Evolutionary conservation across 2,888 invertebrate genomes (phyloP), one percentile per base, ranked within the genome.

Genomic region (Ganaspis brasiliensis): DNA sequence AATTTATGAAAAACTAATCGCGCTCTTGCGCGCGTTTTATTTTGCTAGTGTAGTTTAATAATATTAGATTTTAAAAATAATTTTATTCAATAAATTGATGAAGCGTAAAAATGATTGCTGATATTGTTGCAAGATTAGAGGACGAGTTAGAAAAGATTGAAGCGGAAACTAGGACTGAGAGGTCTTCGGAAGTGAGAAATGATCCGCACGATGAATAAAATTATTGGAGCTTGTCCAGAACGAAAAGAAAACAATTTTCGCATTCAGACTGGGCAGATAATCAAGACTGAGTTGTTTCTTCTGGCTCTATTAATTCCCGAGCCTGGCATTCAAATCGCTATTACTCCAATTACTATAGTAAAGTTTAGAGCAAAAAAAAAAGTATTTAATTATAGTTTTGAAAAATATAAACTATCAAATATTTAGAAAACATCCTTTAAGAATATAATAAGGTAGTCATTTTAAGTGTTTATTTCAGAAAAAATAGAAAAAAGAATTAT

Each of bases 221-320:
- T 89, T 88, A 89, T 85, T 88, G 87, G 87, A 89, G 89, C 87
- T 87, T 88, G 85, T 85, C 89, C 82, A 80, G 82, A 72, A 59
- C 37, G 63, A 71, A 73, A 79, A 63, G 75, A 63, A 63, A 45
- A 63, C 45, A 61, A 45, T 72, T 75, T 73, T 10, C 16, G 61
- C 21, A 52, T 55, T 49, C 21, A 72, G 56, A 76, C 31, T 56
- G 57, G 55, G 61, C 59, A 24, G 55, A 24, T 37, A 63, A 26
- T 56, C 10, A 10, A 61, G 70, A 67, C 75, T 76, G 78, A 57
- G 79, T 71, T 73, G 71, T 63, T 75, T 74, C 75, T 75, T 75
- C 73, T 79, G 63, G 88, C 87, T 88, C 88, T 88, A 88, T 87
- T 88, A 85, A 88, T 84, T 83, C 77, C 76, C 37, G 77, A 79